Percentiles rank a stretch among this genome's conserved stretches.
phyloP scores from a whole-genome alignment of 1,140 invertebrate genomes.

The Aphaenogaster floridana region DNA sequence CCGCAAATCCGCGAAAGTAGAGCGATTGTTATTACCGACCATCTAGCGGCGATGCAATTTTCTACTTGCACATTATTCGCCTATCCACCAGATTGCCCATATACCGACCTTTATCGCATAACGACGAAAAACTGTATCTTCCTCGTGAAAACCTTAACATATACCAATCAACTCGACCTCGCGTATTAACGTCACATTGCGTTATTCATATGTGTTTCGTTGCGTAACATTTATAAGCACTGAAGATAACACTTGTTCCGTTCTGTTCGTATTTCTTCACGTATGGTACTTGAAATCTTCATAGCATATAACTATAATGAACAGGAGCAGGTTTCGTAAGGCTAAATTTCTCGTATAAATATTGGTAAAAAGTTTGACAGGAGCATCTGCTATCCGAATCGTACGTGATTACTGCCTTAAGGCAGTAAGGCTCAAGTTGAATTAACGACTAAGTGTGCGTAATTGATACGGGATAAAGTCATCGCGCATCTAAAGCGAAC shows the following conservation, averaged over 20 bases:
- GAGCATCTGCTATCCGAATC: background rate
- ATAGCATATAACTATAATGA: slow-evolving; percentile 4
- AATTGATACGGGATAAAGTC: slow-evolving; percentile 48
- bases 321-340: slow-evolving; percentile 43
- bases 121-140: slow-evolving; percentile 3
- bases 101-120: background rate
- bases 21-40: slow-evolving; percentile 29
- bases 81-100: background rate
- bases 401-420: background rate
- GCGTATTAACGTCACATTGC: slow-evolving; percentile 27
- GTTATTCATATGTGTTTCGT: slow-evolving; percentile 20
- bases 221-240: slow-evolving; percentile 29
- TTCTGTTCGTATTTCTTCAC: slow-evolving; percentile 4
- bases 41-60: slow-evolving; percentile 25
- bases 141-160: background rate
- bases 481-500: slow-evolving; percentile 27
- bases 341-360: slow-evolving; percentile 27
- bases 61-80: background rate
- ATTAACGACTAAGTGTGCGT: slow-evolving; percentile 17
- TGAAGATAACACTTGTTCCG: slow-evolving; percentile 13
- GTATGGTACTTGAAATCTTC: slow-evolving; percentile 27
- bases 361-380: slow-evolving; percentile 30
- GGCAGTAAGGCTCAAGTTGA: background rate
- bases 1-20: slow-evolving; percentile 54
- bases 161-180: slow-evolving; percentile 2